Evolutionary conservation across 2,797 vertebrate species (phyloP), one percentile per base, ranked within the genome.

Genomic region (Sebastes diploproa): DNA sequence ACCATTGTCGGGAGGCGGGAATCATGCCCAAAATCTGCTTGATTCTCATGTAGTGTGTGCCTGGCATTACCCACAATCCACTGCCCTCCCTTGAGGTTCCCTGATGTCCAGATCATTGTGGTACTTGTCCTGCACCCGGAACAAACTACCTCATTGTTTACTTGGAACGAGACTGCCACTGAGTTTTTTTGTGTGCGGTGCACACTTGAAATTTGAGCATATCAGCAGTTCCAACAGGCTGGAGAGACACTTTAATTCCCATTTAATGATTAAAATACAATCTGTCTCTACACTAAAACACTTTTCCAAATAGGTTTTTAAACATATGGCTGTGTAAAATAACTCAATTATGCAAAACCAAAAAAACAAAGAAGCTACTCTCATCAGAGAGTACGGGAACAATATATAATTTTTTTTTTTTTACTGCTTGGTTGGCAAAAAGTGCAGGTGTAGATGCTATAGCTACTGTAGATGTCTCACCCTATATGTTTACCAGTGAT

Each of bases 191-290:
- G 36, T 76, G 66, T 76, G 66, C 69, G 62, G 42, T 68, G 52
- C 34, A 55, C 38, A 63, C 59, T 76, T 75, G 25, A 66, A 50
- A 71, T 74, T 23, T 64, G 42, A 84, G 72, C 64, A 34, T 42
- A 42, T 77, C 76, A 81, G 72, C 75, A 72, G 22, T 60, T 78
- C 38, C 23, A 64, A 58, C 59, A 76, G 34, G 66, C 75, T 75
- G 54, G 27, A 72, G 72, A 80, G 8, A 67, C 56, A 60, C 36
- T 75, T 70, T 56, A 62, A 80, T 71, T 80, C 27, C 68, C 12
- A 73, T 83, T 67, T 72, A 90, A 77, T 73, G 80, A 80, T 86
- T 88, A 42, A 75, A 86, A 83, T 81, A 22, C 71, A 75, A 60
- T 86, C 70, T 70, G 65, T 83, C 55, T 73, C 36, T 3, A 23